Percentiles rank a stretch among this genome's conserved stretches.
Conservation (phyloP, 2,113 vertebrate genomes). For the Furnarius figulus region DNA sequence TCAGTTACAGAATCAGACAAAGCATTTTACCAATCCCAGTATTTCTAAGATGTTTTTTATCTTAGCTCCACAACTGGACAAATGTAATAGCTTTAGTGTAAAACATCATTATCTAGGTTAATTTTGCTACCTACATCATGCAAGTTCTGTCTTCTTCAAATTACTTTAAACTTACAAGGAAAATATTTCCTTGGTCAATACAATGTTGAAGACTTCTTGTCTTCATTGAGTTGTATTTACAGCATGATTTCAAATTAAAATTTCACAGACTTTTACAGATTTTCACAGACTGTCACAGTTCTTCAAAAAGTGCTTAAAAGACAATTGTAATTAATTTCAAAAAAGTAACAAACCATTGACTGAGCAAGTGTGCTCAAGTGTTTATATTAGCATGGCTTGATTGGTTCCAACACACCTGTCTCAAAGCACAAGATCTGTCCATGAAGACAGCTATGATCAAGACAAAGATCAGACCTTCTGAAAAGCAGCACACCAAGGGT, state of each 20-base stretch:
- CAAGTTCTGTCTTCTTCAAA: neutral
- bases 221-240: neutral
- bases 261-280: neutral
- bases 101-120: neutral
- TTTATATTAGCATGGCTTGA: neutral
- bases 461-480: neutral
- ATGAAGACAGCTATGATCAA: neutral
- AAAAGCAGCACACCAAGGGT: neutral
- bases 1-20: neutral
- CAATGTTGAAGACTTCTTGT: neutral
- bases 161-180: neutral
- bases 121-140: neutral
- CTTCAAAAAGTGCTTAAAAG: neutral
- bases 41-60: neutral
- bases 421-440: neutral
- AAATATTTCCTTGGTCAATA: neutral
- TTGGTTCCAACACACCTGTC: neutral
- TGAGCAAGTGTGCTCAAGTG: neutral
- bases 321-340: neutral
- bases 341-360: neutral
- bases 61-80: neutral
- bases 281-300: neutral
- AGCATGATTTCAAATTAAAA: neutral
- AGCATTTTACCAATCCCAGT: neutral
- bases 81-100: neutral